These are phyloP conservation scores for Drosophila picticornis DNA, from an alignment of 2,888 invertebrate genomes.

Conservation along the genomic window DNA sequence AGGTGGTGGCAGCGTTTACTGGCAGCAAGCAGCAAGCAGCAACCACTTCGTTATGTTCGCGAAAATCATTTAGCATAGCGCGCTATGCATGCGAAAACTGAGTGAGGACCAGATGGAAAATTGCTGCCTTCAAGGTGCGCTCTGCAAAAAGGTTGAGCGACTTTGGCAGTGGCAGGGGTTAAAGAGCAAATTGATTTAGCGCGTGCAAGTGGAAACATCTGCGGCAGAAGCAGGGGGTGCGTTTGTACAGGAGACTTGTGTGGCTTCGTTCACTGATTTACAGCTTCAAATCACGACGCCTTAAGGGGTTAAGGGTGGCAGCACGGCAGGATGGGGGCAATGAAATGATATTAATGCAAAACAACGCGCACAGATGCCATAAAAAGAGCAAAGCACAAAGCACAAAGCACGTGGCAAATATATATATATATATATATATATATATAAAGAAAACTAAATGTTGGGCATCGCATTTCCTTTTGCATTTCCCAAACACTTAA, in stretches of 20 bases:
- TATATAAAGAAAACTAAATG: conserved; percentile 2
- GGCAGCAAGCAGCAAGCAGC: conserved; percentile 47
- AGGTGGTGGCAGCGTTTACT: conserved; percentile 19
- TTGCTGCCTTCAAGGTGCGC: conserved; percentile 20
- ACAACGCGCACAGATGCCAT: conserved; percentile 61
- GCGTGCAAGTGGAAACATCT: conserved; percentile 77
- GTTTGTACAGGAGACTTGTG: background rate
- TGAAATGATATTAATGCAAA: conserved; percentile 81
- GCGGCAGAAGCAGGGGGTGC: background rate
- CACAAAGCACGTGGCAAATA: conserved; percentile 65
- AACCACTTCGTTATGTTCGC: conserved; percentile 79
- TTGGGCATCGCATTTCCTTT: conserved; percentile 34
- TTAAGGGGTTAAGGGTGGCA: conserved; percentile 16
- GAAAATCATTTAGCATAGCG: conserved; percentile 76
- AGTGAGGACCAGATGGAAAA: conserved; percentile 24
- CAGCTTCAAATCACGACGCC: conserved; percentile 30
- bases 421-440: background rate
- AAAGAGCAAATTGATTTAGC: conserved; percentile 81
- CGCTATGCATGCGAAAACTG: conserved; percentile 48
- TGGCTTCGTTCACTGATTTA: conserved; percentile 50
- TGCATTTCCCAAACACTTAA: conserved; percentile 39
- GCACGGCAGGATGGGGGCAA: conserved; percentile 48
- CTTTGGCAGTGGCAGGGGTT: conserved; percentile 48
- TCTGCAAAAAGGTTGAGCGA: conserved; percentile 21
- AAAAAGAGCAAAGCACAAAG: conserved; percentile 51